phyloP scores from a whole-genome alignment of 2,113 vertebrate genomes.

The Pseudorasbora parva region DNA sequence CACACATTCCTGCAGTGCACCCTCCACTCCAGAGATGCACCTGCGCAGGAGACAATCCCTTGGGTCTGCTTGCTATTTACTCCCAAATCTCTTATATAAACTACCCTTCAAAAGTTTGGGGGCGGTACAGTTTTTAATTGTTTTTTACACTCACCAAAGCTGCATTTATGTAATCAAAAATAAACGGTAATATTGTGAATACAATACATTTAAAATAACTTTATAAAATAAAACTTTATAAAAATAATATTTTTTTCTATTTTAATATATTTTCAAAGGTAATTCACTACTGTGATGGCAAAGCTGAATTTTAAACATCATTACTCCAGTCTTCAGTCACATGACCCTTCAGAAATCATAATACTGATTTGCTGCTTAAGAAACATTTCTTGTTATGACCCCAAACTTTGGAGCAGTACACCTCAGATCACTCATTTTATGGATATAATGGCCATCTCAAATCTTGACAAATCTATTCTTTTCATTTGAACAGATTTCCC shows the following conservation, averaged over 20 bases:
- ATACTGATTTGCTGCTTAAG: not conserved
- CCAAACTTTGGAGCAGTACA: not conserved
- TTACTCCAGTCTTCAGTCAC: not conserved
- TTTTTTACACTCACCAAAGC: not conserved
- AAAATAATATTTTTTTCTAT: too few species aligned
- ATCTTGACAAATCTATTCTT: not conserved
- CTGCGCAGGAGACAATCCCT: constrained; percentile 78
- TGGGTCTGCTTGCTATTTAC: constrained; percentile 68
- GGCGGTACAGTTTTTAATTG: not conserved
- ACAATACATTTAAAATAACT: too few species aligned
- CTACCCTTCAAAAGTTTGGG: not conserved
- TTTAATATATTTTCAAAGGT: not conserved
- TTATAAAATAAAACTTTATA: too few species aligned
- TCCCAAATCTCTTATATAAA: not conserved
- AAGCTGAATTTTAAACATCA: not conserved
- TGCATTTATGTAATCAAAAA: not conserved
- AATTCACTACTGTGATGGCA: not conserved
- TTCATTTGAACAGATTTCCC: constrained; percentile 72
- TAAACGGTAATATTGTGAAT: not conserved
- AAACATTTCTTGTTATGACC: not conserved
- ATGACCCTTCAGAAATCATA: not conserved
- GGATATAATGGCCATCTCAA: not conserved
- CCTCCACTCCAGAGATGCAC: constrained; percentile 82
- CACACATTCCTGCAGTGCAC: constrained; percentile 76
- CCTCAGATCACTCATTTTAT: not conserved